Percentiles rank a stretch among this genome's conserved stretches.
phyloP scores from a whole-genome alignment of 2,797 vertebrate genomes.

The Acanthis flammea region DNA sequence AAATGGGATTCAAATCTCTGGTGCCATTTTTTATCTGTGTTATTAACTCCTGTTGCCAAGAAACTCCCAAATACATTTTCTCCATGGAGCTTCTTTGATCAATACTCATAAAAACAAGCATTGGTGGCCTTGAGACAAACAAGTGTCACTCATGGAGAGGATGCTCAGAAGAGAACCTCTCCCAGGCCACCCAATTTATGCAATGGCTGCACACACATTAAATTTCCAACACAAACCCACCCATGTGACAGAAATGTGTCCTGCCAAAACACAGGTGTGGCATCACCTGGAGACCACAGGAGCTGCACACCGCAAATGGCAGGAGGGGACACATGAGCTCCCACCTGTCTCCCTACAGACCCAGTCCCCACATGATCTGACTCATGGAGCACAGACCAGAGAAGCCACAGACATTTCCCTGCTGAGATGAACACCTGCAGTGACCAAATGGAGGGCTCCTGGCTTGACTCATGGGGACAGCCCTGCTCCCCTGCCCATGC shows the following conservation, averaged over 20 bases:
- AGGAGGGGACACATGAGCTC: rapidly evolving
- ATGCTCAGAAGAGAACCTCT: neutral
- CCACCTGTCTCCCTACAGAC: rapidly evolving
- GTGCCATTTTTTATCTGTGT: neutral
- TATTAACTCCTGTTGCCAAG: neutral
- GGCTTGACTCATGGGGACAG: neutral
- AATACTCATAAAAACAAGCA: neutral
- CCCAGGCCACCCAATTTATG: neutral
- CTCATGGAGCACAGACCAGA: neutral
- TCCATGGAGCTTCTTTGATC: neutral
- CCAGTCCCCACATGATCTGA: neutral
- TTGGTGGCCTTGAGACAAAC: neutral
- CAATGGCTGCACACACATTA: neutral
- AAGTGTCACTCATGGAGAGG: neutral
- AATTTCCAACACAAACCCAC: neutral
- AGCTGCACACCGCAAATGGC: neutral
- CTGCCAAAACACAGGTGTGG: neutral
- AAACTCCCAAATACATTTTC: neutral
- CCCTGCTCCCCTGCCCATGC: neutral
- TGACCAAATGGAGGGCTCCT: rapidly evolving
- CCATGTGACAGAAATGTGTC: rapidly evolving
- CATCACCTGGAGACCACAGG: neutral
- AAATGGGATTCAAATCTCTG: neutral
- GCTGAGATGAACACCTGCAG: neutral
- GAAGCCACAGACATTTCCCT: neutral